phyloP scores from a whole-genome alignment of 2,113 vertebrate species.

The Montifringilla adamsi region DNA sequence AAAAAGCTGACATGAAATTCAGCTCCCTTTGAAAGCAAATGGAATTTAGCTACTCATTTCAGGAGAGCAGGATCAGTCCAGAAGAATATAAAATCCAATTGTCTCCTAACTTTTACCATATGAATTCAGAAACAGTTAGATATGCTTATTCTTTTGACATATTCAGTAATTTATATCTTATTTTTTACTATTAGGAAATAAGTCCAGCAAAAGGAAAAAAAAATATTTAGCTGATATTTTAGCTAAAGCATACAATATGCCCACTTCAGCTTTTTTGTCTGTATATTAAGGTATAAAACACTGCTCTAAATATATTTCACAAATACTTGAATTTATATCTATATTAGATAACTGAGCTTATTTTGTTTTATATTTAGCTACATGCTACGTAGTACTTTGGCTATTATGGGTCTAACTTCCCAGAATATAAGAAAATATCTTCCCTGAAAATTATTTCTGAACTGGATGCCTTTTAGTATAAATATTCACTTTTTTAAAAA shows the following conservation, averaged over 20 bases:
- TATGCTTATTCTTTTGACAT: background rate
- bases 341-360: slow-evolving; percentile 21
- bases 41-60: background rate
- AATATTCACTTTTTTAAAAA: background rate
- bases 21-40: background rate
- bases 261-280: background rate
- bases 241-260: background rate
- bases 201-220: background rate
- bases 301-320: slow-evolving; percentile 8
- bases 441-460: slow-evolving; percentile 32
- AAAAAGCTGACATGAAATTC: background rate
- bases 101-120: background rate
- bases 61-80: background rate
- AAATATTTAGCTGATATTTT: background rate
- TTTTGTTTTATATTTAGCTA: slow-evolving; percentile 50
- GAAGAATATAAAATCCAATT: background rate
- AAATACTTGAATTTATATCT: slow-evolving; percentile 31
- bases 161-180: background rate
- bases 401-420: slow-evolving; percentile 13
- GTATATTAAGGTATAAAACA: background rate
- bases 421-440: slow-evolving; percentile 17
- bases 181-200: background rate
- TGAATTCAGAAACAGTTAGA: background rate
- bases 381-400: background rate
- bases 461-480: background rate